phyloP scores from a whole-genome alignment of 2,888 invertebrate species.

The Chrysina gloriosa region DNA sequence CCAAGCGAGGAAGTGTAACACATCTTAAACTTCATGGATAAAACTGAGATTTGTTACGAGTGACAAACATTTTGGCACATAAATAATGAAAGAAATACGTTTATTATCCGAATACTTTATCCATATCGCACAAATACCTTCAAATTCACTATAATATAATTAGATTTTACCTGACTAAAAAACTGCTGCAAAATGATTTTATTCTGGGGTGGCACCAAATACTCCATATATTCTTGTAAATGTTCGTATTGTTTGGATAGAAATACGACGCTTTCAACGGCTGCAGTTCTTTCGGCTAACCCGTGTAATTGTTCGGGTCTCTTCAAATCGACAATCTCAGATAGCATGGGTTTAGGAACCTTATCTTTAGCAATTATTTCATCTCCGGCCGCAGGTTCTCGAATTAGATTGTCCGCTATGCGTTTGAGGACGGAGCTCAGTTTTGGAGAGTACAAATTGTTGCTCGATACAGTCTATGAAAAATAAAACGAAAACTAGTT shows the following conservation, averaged over 20 bases:
- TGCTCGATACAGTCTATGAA: slow-evolving; percentile 66
- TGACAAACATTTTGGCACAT: too few relatives aligned
- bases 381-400: slow-evolving; percentile 56
- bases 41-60: too few relatives aligned
- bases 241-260: slow-evolving; percentile 88
- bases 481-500: slow-evolving; percentile 23
- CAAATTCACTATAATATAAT: background rate
- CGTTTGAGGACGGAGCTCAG: slow-evolving; percentile 80
- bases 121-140: too few relatives aligned
- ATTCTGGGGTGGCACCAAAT: slow-evolving; percentile 80
- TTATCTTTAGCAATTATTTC: slow-evolving; percentile 60
- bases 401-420: slow-evolving; percentile 80
- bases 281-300: slow-evolving; percentile 87
- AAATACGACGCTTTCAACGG: slow-evolving; percentile 92
- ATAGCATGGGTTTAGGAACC: slow-evolving; percentile 67
- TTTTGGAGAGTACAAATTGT: slow-evolving; percentile 73
- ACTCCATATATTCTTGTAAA: slow-evolving; percentile 86
- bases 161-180: slow-evolving; percentile 69
- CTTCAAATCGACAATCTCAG: slow-evolving; percentile 74
- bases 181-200: slow-evolving; percentile 77
- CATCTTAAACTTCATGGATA: too few relatives aligned
- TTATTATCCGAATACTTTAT: too few relatives aligned
- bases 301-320: slow-evolving; percentile 83
- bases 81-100: too few relatives aligned
- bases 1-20: too few relatives aligned